Percentiles rank a stretch among this genome's conserved stretches.
These are phyloP conservation scores for Ascidia mentula DNA, from an alignment of 23 tunicate species.

Conservation along the genomic window DNA sequence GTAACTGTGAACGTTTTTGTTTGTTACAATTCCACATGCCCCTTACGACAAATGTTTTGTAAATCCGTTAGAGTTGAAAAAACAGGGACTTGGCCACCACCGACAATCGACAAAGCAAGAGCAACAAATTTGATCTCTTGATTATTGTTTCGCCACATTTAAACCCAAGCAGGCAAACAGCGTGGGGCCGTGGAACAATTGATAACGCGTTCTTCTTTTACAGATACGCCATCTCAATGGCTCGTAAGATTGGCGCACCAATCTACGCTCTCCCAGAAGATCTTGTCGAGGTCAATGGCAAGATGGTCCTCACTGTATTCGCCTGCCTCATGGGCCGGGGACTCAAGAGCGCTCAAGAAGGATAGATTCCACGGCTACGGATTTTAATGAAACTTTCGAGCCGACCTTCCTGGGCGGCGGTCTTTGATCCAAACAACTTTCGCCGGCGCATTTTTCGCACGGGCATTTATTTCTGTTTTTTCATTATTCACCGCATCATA, in stretches of 20 bases:
- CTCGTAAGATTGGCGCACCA: slow-evolving; percentile 89
- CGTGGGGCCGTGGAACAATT: not conserved
- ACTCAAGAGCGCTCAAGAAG: slow-evolving; percentile 5
- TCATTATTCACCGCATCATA: not conserved
- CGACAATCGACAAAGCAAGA: no score
- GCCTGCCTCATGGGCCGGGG: slow-evolving; percentile 96
- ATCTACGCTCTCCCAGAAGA: slow-evolving; percentile 99
- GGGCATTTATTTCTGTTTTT: not conserved
- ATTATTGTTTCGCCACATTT: no score
- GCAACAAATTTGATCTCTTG: no score
- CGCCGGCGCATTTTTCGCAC: not conserved
- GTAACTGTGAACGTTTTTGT: no score
- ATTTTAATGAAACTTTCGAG: not conserved
- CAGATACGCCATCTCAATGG: slow-evolving; percentile 98
- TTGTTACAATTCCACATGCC: no score
- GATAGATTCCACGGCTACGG: not conserved
- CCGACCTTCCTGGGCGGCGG: not conserved
- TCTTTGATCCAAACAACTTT: not conserved
- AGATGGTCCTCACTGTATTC: slow-evolving; percentile 96
- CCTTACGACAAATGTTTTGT: no score
- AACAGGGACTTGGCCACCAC: no score
- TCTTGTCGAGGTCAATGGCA: slow-evolving; percentile 86
- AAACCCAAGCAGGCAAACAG: not conserved
- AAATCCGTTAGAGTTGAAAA: no score
- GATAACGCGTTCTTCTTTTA: not conserved